These are phyloP conservation scores for Pararge aegeria DNA, from an alignment of 1,140 invertebrate species.

Conservation along the genomic window DNA sequence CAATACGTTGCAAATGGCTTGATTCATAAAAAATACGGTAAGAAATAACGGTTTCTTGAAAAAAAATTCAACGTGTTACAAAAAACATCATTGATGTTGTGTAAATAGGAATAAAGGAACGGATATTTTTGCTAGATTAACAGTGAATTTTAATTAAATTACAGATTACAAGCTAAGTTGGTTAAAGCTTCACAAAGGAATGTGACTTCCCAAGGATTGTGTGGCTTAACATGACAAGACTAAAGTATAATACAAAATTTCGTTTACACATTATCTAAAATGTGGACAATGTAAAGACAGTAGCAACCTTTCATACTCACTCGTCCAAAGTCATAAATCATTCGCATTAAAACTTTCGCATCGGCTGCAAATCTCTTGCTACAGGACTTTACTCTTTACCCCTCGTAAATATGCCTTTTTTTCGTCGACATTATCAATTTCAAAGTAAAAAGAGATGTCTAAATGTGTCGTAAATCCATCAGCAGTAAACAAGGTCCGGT, in stretches of 20 bases:
- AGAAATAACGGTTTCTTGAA: neutral
- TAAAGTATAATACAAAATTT: slow-evolving; percentile 24
- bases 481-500: slow-evolving; percentile 44
- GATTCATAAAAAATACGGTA: neutral
- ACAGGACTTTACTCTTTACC: slow-evolving; percentile 29
- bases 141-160: slow-evolving; percentile 34
- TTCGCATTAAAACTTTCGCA: slow-evolving; percentile 31
- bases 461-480: slow-evolving; percentile 53
- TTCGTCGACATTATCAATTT: slow-evolving; percentile 35
- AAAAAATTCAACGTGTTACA: neutral
- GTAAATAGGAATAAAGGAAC: slow-evolving; percentile 7
- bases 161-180: neutral
- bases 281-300: slow-evolving; percentile 37
- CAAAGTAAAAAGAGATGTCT: slow-evolving; percentile 41
- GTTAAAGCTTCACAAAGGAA: slow-evolving; percentile 9
- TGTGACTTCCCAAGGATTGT: slow-evolving; percentile 26
- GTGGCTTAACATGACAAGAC: slow-evolving; percentile 29
- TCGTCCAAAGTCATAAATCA: slow-evolving; percentile 41
- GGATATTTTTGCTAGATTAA: slow-evolving; percentile 14
- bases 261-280: slow-evolving; percentile 25
- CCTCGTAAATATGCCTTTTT: slow-evolving; percentile 25
- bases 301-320: slow-evolving; percentile 36
- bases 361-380: slow-evolving; percentile 23
- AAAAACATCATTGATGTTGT: neutral
- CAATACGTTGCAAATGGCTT: neutral